Evolutionary conservation across 1,140 invertebrate genomes (phyloP).

Genomic region (Heliconius nattereri): DNA sequence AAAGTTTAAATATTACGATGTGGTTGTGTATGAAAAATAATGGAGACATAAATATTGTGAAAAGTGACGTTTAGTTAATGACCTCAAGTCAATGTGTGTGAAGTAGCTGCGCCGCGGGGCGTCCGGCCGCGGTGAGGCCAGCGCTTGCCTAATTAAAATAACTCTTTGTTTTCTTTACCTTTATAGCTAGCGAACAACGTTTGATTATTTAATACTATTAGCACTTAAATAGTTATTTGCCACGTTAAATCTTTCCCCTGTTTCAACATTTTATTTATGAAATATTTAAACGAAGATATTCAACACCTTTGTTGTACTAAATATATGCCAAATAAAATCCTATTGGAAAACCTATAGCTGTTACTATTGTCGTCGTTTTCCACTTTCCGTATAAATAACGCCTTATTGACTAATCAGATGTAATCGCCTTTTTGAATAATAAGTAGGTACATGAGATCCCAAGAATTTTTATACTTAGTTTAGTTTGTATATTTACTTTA

Average conservation of each 20-base stretch:
- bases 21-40: constrained; percentile 72
- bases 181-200: constrained; percentile 65
- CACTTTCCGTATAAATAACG: too few species aligned
- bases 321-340: neutral
- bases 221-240: constrained; percentile 39
- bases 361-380: too few species aligned
- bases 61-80: constrained; percentile 78
- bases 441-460: too few species aligned
- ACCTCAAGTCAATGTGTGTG: constrained; percentile 65
- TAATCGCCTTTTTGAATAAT: too few species aligned
- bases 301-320: neutral
- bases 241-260: constrained; percentile 43
- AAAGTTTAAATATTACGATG: constrained; percentile 62
- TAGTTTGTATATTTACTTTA: too few species aligned
- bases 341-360: too few species aligned
- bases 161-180: constrained; percentile 64
- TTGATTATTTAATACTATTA: constrained; percentile 57
- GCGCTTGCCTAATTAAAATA: constrained; percentile 72
- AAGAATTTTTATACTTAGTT: too few species aligned
- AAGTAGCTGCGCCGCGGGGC: constrained; percentile 68
- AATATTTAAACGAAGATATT: constrained; percentile 5
- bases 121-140: constrained; percentile 45
- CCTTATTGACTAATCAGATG: too few species aligned
- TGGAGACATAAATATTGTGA: constrained; percentile 78
- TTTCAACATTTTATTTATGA: constrained; percentile 49